A percentile compares a stretch with the other conserved stretches of the same genome.
These are phyloP conservation scores for Ophiothrix spiculata DNA, from an alignment of 35 echinoderm and acorn worm genomes.

Conservation along the genomic window DNA sequence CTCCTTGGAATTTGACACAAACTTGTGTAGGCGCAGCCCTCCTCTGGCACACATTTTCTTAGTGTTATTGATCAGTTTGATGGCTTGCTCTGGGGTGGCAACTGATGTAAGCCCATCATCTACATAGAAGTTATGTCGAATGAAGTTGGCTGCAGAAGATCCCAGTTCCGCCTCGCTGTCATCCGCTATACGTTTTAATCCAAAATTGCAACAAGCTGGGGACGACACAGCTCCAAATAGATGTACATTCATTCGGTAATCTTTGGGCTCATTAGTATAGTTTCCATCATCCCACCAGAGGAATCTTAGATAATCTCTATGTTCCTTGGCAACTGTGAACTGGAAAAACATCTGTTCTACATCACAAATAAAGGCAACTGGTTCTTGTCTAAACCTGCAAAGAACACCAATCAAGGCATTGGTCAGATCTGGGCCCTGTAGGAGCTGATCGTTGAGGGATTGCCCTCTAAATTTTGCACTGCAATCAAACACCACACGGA, in stretches of 20 bases:
- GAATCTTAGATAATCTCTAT: conserved; percentile 56
- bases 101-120: conserved; percentile 65
- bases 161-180: conserved; percentile 45
- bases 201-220: conserved; percentile 71
- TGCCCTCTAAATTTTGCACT: conserved; percentile 39
- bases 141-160: conserved; percentile 31
- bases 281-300: conserved; percentile 67
- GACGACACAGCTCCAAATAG: conserved; percentile 56
- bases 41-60: conserved; percentile 38
- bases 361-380: conserved; percentile 57
- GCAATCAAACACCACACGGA: conserved; percentile 67
- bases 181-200: conserved; percentile 47
- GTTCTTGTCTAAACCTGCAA: conserved; percentile 60
- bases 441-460: conserved; percentile 56
- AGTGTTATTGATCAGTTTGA: conserved; percentile 26
- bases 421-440: conserved; percentile 68
- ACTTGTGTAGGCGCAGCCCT: conserved; percentile 49
- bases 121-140: conserved; percentile 70
- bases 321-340: conserved; percentile 35
- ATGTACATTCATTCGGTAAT: conserved; percentile 46
- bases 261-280: neutral
- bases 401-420: conserved; percentile 61
- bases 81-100: conserved; percentile 34
- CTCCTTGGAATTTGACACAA: conserved; percentile 27
- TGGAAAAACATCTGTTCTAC: conserved; percentile 73